Evolutionary conservation across 2,113 vertebrate species (phyloP).

Genomic region (Thomomys bottae): DNA sequence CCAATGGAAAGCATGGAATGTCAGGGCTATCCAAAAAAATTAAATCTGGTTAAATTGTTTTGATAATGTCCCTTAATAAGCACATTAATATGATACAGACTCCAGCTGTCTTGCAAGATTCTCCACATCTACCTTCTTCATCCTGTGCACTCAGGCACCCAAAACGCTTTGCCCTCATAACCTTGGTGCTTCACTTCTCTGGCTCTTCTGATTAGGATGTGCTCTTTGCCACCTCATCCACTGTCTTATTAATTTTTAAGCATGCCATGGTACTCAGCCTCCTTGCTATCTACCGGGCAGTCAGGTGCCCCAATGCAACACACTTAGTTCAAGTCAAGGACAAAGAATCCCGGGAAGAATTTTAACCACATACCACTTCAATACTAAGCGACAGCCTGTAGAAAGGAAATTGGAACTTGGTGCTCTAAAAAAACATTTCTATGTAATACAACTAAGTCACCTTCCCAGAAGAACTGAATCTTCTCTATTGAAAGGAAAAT

Average conservation of each 20-base stretch:
- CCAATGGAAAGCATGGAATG: not conserved
- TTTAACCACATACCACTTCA: not conserved
- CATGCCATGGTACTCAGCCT: not conserved
- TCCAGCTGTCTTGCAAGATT: not conserved
- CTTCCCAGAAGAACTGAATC: constrained; percentile 23
- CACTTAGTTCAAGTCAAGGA: not conserved
- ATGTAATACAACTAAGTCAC: not conserved
- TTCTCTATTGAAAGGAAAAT: not conserved
- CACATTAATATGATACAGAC: not conserved
- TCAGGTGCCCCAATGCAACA: not conserved
- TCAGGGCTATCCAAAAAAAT: not conserved
- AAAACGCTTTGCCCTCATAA: not conserved
- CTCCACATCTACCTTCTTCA: accelerated
- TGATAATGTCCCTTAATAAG: not conserved
- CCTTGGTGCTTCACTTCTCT: not conserved
- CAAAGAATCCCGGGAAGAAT: not conserved
- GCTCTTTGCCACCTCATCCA: not conserved
- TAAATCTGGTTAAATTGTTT: not conserved
- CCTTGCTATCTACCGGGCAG: not conserved
- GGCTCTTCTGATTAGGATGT: not conserved
- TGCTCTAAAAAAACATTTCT: constrained; percentile 4
- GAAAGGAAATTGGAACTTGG: not conserved
- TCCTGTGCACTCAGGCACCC: not conserved
- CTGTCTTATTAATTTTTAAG: not conserved
- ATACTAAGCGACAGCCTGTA: not conserved